Evolutionary conservation across 2,888 invertebrate genomes (phyloP).

Genomic region (Caenorhabditis becei): DNA sequence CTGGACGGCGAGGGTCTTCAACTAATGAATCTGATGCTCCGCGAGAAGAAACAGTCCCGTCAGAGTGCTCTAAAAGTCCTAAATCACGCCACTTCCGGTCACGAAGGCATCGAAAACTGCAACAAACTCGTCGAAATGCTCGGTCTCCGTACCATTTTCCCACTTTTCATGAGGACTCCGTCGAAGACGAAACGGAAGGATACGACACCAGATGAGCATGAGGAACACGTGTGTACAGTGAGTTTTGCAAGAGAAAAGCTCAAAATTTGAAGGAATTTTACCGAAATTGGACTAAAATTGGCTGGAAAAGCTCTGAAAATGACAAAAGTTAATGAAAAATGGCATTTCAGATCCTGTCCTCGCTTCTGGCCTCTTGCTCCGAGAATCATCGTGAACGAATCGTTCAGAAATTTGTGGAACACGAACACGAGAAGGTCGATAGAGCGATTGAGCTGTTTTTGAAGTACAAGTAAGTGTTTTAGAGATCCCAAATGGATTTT

Average conservation of each 20-base stretch:
- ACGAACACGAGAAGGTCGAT: slow-evolving; percentile 98
- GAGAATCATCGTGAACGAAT: slow-evolving; percentile 93
- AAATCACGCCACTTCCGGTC: slow-evolving; percentile 96
- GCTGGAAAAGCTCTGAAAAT: background rate
- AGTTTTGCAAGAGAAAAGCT: slow-evolving; percentile 2
- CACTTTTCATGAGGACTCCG: slow-evolving; percentile 99
- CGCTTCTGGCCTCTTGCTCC: slow-evolving; percentile 93
- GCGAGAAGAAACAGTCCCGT: slow-evolving; percentile 96
- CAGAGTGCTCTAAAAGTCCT: slow-evolving; percentile 94
- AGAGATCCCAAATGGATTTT: too few relatives aligned
- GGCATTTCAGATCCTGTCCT: slow-evolving; percentile 86
- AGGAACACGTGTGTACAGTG: slow-evolving; percentile 89
- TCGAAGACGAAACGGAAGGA: slow-evolving; percentile 87
- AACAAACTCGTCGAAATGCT: slow-evolving; percentile 98
- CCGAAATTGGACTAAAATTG: too few relatives aligned
- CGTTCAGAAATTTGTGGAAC: slow-evolving; percentile 95
- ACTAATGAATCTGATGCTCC: slow-evolving; percentile 98
- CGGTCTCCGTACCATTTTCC: slow-evolving; percentile 94
- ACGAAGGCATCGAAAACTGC: slow-evolving; percentile 92
- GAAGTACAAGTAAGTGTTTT: slow-evolving; percentile 85
- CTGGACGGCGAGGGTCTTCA: slow-evolving; percentile 97
- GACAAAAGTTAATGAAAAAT: too few relatives aligned
- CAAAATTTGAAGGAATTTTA: background rate
- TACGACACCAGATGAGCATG: slow-evolving; percentile 81
- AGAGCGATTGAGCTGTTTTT: slow-evolving; percentile 95